These are phyloP conservation scores for Hycleus phaleratus DNA, from an alignment of 1,140 invertebrate species.

Conservation along the genomic window DNA sequence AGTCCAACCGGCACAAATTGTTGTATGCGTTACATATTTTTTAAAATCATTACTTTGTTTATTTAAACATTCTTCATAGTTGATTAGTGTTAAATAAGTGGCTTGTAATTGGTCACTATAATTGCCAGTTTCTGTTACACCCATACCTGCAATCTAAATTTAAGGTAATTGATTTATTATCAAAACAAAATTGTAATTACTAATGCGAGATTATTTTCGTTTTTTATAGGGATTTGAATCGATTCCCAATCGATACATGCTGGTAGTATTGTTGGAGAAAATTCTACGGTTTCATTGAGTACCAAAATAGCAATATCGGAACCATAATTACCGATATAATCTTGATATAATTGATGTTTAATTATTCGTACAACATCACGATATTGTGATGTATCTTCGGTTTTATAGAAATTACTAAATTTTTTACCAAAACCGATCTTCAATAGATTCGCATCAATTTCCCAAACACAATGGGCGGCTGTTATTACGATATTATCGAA, in stretches of 20 bases:
- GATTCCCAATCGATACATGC: constrained; percentile 40
- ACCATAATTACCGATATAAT: constrained; percentile 42
- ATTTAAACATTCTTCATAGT: constrained; percentile 35
- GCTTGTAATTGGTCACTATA: constrained; percentile 33
- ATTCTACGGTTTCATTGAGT: constrained; percentile 29
- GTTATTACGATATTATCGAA: constrained; percentile 40
- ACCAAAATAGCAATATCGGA: constrained; percentile 44
- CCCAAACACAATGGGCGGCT: constrained; percentile 45
- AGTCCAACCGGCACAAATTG: constrained; percentile 43
- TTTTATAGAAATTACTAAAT: constrained; percentile 35
- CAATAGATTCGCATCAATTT: constrained; percentile 32
- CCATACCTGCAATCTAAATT: constrained; percentile 40
- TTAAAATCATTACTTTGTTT: constrained; percentile 39
- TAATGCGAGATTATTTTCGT: constrained; percentile 29
- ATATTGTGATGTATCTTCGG: constrained; percentile 34
- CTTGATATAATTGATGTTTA: constrained; percentile 39
- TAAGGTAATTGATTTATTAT: not conserved
- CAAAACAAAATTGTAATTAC: constrained; percentile 25
- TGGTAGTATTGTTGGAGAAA: constrained; percentile 34
- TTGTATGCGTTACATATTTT: constrained; percentile 43
- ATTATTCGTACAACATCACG: constrained; percentile 33
- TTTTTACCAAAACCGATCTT: constrained; percentile 37
- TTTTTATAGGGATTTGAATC: constrained; percentile 23
- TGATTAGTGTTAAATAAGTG: constrained; percentile 34
- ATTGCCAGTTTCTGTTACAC: constrained; percentile 42